Conservation (phyloP, 1,140 invertebrate genomes). For the Olivierus martensii region DNA sequence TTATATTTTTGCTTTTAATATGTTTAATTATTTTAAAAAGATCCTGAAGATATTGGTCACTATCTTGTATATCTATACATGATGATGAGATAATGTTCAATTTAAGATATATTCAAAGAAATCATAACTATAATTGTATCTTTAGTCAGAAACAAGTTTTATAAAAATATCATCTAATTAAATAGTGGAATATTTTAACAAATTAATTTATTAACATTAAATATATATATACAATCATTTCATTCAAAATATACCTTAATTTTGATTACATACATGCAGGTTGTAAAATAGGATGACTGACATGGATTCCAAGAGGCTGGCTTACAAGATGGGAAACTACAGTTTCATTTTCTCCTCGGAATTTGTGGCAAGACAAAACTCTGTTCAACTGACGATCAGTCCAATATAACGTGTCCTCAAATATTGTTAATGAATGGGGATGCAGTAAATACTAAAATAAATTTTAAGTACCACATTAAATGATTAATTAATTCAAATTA, state of each 20-base stretch:
- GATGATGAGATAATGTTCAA: too few relatives aligned
- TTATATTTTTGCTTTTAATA: too few relatives aligned
- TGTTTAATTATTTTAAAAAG: too few relatives aligned
- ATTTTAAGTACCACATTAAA: background rate
- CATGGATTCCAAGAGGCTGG: conserved; percentile 85
- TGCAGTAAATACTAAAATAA: conserved; percentile 71
- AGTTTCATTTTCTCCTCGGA: conserved; percentile 73
- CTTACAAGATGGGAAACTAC: conserved; percentile 88
- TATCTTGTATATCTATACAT: too few relatives aligned
- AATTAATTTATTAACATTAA: too few relatives aligned
- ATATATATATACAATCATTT: too few relatives aligned
- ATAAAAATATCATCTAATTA: too few relatives aligned
- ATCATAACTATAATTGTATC: too few relatives aligned
- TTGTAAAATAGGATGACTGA: conserved; percentile 85
- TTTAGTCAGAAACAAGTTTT: too few relatives aligned
- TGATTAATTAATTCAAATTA: background rate
- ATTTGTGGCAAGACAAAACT: conserved; percentile 73
- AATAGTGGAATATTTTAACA: too few relatives aligned
- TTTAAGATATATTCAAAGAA: too few relatives aligned
- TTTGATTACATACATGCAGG: conserved; percentile 36
- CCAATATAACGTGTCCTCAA: conserved; percentile 86
- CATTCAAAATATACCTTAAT: background rate
- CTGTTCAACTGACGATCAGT: conserved; percentile 85
- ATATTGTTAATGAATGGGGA: conserved; percentile 83
- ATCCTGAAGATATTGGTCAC: too few relatives aligned